These are phyloP conservation scores for Peromyscus maniculatus DNA, from an alignment of 2,113 vertebrate species.

Conservation along the genomic window DNA sequence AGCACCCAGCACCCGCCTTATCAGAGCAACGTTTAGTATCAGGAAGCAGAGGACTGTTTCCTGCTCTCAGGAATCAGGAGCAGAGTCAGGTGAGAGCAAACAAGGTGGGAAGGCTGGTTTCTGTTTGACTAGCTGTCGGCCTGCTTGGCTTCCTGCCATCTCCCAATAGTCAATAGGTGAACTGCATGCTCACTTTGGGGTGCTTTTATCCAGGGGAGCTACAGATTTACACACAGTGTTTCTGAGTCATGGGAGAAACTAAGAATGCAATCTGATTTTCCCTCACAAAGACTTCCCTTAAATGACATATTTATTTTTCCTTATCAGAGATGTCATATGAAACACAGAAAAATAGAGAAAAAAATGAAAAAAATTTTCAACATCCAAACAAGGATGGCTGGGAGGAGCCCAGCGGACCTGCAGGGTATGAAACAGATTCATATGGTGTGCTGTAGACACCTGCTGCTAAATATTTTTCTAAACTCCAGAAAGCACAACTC, in stretches of 20 bases:
- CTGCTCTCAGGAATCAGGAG: constrained; percentile 48
- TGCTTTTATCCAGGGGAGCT: not conserved
- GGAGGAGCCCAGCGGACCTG: not conserved
- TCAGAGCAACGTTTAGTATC: not conserved
- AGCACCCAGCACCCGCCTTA: not conserved
- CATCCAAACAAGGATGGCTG: not conserved
- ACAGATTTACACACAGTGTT: not conserved
- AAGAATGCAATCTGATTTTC: not conserved
- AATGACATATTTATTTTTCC: not conserved
- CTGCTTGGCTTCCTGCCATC: constrained; percentile 12
- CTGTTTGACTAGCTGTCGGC: constrained; percentile 70
- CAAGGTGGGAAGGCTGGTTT: constrained; percentile 81
- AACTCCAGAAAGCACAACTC: not conserved
- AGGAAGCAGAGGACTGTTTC: constrained; percentile 38
- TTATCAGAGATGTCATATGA: constrained; percentile 6
- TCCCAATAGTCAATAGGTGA: not conserved
- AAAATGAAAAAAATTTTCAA: not conserved
- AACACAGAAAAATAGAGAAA: constrained; percentile 6
- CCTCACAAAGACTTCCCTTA: not conserved
- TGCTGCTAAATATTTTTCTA: not conserved
- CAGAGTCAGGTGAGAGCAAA: constrained; percentile 81
- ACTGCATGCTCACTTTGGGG: not conserved
- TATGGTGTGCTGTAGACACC: not conserved
- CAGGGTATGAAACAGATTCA: not conserved
- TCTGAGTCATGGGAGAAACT: constrained; percentile 13